phyloP scores from a whole-genome alignment of 2,797 vertebrate genomes.

The Siniperca scherzeri region DNA sequence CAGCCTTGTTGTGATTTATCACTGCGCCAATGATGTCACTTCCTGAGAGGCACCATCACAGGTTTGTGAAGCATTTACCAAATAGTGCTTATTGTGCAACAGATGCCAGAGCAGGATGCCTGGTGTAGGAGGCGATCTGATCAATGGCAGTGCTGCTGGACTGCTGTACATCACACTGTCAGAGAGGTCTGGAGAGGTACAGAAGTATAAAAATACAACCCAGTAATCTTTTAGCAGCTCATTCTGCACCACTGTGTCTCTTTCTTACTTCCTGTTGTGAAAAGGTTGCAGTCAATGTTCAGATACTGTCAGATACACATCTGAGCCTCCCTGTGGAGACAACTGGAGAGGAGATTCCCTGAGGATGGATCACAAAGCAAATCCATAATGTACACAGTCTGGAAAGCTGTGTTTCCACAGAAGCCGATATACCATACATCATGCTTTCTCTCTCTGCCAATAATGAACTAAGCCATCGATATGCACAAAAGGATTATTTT shows the following conservation, averaged over 20 bases:
- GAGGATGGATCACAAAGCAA: constrained; percentile 52
- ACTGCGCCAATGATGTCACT: constrained; percentile 65
- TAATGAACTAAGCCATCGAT: constrained; percentile 21
- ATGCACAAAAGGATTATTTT: constrained; percentile 25
- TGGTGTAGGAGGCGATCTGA: constrained; percentile 43
- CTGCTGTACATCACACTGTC: constrained; percentile 41
- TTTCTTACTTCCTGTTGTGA: constrained; percentile 27
- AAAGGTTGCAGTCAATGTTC: constrained; percentile 56
- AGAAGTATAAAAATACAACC: constrained; percentile 43
- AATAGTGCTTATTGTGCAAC: constrained; percentile 38
- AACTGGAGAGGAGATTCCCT: constrained; percentile 45
- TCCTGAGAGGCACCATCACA: constrained; percentile 55
- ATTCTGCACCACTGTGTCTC: constrained; percentile 8
- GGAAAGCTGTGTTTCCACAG: constrained; percentile 37
- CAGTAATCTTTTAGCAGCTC: constrained; percentile 24
- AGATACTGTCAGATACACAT: constrained; percentile 45
- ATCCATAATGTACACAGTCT: constrained; percentile 39
- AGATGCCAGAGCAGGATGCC: constrained; percentile 38
- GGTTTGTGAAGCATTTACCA: constrained; percentile 39
- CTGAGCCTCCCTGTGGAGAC: constrained; percentile 53
- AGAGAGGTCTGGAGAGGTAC: constrained; percentile 16
- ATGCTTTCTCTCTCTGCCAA: constrained; percentile 18
- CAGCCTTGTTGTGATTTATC: constrained; percentile 53
- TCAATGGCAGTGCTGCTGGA: constrained; percentile 46
- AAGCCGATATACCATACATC: constrained; percentile 8